phyloP scores from a whole-genome alignment of 2,888 invertebrate species.

The Drosophila conformis region DNA sequence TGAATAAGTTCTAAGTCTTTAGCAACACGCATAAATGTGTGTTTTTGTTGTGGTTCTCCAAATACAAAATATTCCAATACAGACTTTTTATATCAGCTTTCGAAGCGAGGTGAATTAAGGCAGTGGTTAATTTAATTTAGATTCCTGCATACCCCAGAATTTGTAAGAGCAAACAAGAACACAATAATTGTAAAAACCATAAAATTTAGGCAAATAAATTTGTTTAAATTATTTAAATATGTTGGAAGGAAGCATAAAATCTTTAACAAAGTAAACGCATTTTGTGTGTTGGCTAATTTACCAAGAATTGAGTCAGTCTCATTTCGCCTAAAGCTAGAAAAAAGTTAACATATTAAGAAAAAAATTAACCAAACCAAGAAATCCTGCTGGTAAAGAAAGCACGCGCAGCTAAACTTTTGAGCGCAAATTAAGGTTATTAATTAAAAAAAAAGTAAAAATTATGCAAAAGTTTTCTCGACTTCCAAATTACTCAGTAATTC shows the following conservation, averaged over 20 bases:
- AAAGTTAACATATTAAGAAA: neutral
- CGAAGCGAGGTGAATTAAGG: neutral
- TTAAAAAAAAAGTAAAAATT: neutral
- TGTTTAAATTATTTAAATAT: neutral
- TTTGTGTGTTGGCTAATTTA: neutral
- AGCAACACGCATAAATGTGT: neutral
- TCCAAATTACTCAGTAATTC: neutral
- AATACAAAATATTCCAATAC: neutral
- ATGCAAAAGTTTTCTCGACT: neutral
- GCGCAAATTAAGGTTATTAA: conserved; percentile 1
- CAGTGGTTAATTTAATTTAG: neutral
- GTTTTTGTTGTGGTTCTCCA: neutral
- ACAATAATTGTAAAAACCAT: neutral
- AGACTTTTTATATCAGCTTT: neutral
- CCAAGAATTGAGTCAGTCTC: neutral
- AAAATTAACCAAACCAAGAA: neutral
- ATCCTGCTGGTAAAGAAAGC: neutral
- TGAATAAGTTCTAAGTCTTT: neutral
- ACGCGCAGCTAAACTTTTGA: neutral
- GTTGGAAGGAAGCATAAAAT: neutral
- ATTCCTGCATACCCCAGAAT: neutral
- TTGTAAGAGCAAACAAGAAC: neutral
- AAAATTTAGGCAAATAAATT: neutral
- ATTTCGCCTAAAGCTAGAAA: neutral
- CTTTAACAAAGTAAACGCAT: neutral